Percentiles rank a stretch among this genome's conserved stretches.
These are phyloP conservation scores for Cydia amplana DNA, from an alignment of 1,140 invertebrate genomes.

Conservation along the genomic window DNA sequence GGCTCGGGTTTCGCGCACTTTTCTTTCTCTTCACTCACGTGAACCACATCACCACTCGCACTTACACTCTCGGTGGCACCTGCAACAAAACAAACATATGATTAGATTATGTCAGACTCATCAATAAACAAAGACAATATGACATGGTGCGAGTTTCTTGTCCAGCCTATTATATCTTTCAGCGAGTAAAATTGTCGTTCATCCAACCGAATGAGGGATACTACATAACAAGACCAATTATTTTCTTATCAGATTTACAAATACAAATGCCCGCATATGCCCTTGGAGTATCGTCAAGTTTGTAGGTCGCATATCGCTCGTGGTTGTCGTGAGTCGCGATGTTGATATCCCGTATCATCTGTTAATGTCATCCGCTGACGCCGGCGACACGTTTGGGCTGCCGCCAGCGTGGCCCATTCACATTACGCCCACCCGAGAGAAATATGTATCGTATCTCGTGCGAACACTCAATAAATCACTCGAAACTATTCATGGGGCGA, in stretches of 20 bases:
- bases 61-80: constrained; percentile 67
- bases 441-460: constrained; percentile 49
- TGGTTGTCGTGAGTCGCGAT: neutral
- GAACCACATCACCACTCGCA: constrained; percentile 66
- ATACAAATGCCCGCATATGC: neutral
- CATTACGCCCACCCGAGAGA: constrained; percentile 59
- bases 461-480: constrained; percentile 30
- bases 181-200: neutral
- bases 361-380: constrained; percentile 47
- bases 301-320: neutral
- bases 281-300: neutral
- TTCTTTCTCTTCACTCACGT: constrained; percentile 64
- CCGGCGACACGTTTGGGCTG: constrained; percentile 66
- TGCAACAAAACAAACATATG: constrained; percentile 59
- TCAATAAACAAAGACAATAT: constrained; percentile 32
- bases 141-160: constrained; percentile 32
- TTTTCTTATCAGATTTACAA: neutral
- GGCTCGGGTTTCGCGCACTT: constrained; percentile 48
- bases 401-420: constrained; percentile 73
- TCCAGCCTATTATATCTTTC: neutral
- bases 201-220: neutral
- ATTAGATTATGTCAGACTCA: constrained; percentile 10
- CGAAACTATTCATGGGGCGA: neutral
- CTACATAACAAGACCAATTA: neutral
- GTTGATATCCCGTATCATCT: constrained; percentile 31